These are phyloP conservation scores for Sebastes itinus DNA, from an alignment of 2,797 vertebrate genomes.

Conservation along the genomic window DNA sequence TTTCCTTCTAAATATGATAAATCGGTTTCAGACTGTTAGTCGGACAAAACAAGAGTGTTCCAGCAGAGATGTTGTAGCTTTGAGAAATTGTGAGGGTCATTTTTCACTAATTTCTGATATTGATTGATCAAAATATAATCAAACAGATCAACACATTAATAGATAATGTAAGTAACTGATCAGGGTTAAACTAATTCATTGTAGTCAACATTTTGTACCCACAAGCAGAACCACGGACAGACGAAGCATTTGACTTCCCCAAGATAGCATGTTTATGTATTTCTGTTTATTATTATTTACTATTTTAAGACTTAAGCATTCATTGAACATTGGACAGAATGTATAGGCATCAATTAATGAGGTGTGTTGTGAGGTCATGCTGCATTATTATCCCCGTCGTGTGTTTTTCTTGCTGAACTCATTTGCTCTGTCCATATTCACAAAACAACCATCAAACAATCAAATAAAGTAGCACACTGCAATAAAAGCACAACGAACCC, in stretches of 20 bases:
- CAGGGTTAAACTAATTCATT: background rate
- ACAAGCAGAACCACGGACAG: too few species aligned
- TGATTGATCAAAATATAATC: background rate
- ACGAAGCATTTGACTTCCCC: background rate
- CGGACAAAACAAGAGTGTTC: background rate
- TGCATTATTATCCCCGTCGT: background rate
- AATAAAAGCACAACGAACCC: background rate
- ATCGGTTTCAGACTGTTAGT: background rate
- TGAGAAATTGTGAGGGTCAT: background rate
- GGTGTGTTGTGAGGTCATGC: background rate
- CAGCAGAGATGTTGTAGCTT: background rate
- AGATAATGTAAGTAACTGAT: background rate
- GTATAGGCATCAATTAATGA: background rate
- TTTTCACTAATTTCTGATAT: background rate
- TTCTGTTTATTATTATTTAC: background rate
- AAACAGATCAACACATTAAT: background rate
- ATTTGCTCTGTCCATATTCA: background rate
- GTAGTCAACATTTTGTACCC: background rate
- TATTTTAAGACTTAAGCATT: background rate
- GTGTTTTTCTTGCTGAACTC: background rate
- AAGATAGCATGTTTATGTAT: background rate
- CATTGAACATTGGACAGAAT: background rate
- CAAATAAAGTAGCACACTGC: background rate
- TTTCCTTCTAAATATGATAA: background rate
- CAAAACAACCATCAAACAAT: background rate